These are phyloP conservation scores for Hetaerina americana DNA, from an alignment of 1,140 invertebrate species.

Conservation along the genomic window DNA sequence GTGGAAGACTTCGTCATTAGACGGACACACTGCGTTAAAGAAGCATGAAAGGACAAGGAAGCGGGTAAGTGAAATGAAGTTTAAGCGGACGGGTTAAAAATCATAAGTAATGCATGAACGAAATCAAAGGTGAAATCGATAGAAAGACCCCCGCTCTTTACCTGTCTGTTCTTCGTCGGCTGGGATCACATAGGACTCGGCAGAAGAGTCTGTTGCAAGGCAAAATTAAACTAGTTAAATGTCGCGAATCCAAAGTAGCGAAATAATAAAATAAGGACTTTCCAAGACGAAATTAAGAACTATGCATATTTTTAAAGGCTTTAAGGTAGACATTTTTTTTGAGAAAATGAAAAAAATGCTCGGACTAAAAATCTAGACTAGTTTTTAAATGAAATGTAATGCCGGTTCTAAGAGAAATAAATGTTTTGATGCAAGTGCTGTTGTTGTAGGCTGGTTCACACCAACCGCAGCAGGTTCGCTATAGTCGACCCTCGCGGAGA, in stretches of 20 bases:
- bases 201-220: neutral
- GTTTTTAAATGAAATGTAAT: too few species aligned
- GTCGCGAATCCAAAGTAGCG: neutral
- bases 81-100: too few species aligned
- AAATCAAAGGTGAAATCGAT: neutral
- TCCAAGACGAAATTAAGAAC: neutral
- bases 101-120: too few species aligned
- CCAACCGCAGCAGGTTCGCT: too few species aligned
- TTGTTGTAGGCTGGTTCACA: too few species aligned
- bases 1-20: neutral
- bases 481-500: neutral
- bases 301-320: neutral
- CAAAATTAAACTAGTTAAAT: neutral
- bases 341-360: too few species aligned
- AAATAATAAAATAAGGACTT: neutral
- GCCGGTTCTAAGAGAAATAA: too few species aligned
- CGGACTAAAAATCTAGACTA: too few species aligned
- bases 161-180: neutral
- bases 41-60: too few species aligned
- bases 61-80: too few species aligned
- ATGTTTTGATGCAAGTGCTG: too few species aligned
- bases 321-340: too few species aligned
- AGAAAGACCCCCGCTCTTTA: neutral
- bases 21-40: neutral
- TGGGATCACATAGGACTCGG: neutral